These are phyloP conservation scores for Papilio polytes DNA, from an alignment of 1,140 invertebrate genomes.

Conservation along the genomic window DNA sequence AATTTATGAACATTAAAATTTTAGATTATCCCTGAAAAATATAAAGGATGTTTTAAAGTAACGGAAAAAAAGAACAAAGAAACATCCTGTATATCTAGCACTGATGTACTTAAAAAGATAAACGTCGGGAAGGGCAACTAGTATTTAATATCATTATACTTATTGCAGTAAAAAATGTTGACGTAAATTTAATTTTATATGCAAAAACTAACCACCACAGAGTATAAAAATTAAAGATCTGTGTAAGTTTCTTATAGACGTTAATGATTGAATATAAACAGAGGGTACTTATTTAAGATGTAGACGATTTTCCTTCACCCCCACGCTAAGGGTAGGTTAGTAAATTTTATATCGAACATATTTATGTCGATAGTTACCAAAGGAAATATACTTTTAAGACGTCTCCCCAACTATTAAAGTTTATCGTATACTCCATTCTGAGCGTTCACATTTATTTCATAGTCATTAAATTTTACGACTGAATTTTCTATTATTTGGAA, in stretches of 20 bases:
- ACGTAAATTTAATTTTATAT: too few relatives aligned
- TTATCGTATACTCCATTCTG: neutral
- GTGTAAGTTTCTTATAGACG: neutral
- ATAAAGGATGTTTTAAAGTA: too few relatives aligned
- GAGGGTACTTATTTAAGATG: neutral
- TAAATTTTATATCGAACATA: neutral
- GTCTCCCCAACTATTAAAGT: neutral
- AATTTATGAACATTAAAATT: neutral
- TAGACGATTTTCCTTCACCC: neutral
- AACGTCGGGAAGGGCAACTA: too few relatives aligned
- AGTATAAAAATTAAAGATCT: neutral
- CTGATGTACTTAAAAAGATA: too few relatives aligned
- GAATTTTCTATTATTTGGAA: neutral
- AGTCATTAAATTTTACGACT: conserved; percentile 1
- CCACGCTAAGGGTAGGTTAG: neutral
- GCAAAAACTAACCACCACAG: neutral
- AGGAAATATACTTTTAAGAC: conserved; percentile 5
- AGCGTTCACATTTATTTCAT: conserved; percentile 5
- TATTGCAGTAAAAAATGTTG: neutral
- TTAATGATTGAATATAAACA: neutral
- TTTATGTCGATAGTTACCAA: neutral
- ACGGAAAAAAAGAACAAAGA: too few relatives aligned
- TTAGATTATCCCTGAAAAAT: neutral
- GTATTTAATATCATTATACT: too few relatives aligned
- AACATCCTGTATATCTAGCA: too few relatives aligned